A percentile compares a stretch with the other conserved stretches of the same genome.
Evolutionary conservation across 2,113 vertebrate species (phyloP).

Genomic region (Centropus bengalensis): DNA sequence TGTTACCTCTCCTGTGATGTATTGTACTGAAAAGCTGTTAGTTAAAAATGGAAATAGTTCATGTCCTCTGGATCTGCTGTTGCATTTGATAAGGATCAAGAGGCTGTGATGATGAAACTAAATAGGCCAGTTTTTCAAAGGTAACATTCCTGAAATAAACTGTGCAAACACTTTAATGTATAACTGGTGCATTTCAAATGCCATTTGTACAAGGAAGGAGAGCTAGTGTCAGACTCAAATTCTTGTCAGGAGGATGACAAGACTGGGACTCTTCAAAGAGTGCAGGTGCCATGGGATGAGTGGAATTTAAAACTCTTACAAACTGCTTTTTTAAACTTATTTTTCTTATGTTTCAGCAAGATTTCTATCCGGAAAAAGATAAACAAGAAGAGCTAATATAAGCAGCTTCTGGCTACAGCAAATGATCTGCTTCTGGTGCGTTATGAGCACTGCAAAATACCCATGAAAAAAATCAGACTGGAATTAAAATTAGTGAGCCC

Average conservation of each 20-base stretch:
- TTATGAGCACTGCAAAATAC: not conserved
- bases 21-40: not conserved
- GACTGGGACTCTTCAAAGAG: fast-evolving
- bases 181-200: not conserved
- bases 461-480: conserved; percentile 17
- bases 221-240: not conserved
- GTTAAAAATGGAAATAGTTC: not conserved
- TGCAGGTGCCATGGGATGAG: not conserved
- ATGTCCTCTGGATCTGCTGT: not conserved
- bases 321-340: not conserved
- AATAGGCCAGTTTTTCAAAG: not conserved
- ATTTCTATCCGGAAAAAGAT: not conserved
- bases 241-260: not conserved
- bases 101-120: not conserved
- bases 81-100: not conserved
- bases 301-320: not conserved
- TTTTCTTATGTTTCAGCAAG: not conserved
- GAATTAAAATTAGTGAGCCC: conserved; percentile 9
- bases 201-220: not conserved
- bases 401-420: not conserved
- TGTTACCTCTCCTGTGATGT: not conserved
- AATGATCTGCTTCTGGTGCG: not conserved
- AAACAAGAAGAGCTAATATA: not conserved
- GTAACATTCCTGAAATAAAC: not conserved
- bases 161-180: not conserved